Evolutionary conservation across 2,113 vertebrate species (phyloP).

Genomic region (Xenopus borealis): DNA sequence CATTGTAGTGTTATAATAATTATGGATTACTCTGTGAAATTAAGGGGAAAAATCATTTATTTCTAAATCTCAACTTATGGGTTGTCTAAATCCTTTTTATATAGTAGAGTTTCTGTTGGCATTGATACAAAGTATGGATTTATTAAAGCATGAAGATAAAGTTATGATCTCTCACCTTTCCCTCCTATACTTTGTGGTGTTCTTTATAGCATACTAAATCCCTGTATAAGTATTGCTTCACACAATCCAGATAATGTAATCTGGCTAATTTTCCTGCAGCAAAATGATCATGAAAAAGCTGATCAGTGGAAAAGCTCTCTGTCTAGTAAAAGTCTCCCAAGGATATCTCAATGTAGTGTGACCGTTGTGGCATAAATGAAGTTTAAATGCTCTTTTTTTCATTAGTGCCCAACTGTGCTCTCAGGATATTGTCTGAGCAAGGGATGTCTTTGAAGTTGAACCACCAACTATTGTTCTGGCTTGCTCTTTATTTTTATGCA

Average conservation of each 20-base stretch:
- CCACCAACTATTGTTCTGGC: conserved; percentile 37
- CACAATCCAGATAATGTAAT: background rate
- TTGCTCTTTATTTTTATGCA: conserved; percentile 48
- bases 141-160: background rate
- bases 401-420: conserved; percentile 45
- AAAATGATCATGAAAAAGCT: conserved; percentile 48
- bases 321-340: conserved; percentile 48
- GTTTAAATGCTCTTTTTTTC: conserved; percentile 61
- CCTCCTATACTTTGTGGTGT: background rate
- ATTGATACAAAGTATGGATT: conserved; percentile 5
- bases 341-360: conserved; percentile 48
- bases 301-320: conserved; percentile 46
- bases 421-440: conserved; percentile 48
- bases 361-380: conserved; percentile 60
- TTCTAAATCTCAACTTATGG: conserved; percentile 1
- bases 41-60: background rate
- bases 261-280: conserved; percentile 49
- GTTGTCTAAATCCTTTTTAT: conserved; percentile 7
- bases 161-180: background rate
- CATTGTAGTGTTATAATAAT: background rate
- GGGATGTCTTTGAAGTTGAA: conserved; percentile 50
- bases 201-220: background rate
- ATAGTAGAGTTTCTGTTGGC: background rate
- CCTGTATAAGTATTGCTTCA: background rate
- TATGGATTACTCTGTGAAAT: background rate